Evolutionary conservation across 2,113 vertebrate species (phyloP).

Genomic region (Oxyura jamaicensis): DNA sequence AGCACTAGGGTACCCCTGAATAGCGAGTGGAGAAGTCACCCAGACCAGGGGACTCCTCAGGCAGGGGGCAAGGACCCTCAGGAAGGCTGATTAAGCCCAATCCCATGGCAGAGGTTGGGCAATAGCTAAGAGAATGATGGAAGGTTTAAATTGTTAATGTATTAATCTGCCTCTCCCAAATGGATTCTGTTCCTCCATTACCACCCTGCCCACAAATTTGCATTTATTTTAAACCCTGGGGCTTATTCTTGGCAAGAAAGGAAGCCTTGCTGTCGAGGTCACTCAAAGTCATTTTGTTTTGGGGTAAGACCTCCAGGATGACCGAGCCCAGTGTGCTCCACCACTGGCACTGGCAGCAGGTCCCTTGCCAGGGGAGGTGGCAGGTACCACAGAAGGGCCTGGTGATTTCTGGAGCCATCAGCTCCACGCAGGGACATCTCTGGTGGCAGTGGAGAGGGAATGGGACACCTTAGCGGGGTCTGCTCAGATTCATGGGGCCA

Average conservation of each 20-base stretch:
- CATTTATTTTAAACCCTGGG: constrained; percentile 21
- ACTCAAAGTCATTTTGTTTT: neutral
- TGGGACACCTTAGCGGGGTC: accelerated
- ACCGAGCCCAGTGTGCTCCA: accelerated
- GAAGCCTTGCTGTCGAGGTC: constrained; percentile 19
- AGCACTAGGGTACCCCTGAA: neutral
- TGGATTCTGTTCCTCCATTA: neutral
- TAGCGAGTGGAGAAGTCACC: neutral
- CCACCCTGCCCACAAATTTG: neutral
- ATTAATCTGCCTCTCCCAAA: constrained; percentile 32
- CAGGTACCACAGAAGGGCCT: neutral
- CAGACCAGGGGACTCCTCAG: neutral
- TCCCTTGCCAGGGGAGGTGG: accelerated
- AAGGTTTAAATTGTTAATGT: neutral
- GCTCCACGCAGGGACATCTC: neutral
- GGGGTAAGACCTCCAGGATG: neutral
- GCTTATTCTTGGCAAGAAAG: neutral
- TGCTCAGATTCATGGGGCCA: neutral
- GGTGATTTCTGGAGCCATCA: neutral
- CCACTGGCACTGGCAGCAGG: neutral
- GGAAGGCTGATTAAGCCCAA: neutral
- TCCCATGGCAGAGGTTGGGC: neutral
- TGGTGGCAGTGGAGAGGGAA: accelerated
- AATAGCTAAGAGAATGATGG: neutral
- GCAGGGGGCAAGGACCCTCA: accelerated